A percentile compares a stretch with the other conserved stretches of the same genome.
phyloP scores from a whole-genome alignment of 2,113 vertebrate species.

The Orthonyx spaldingii region DNA sequence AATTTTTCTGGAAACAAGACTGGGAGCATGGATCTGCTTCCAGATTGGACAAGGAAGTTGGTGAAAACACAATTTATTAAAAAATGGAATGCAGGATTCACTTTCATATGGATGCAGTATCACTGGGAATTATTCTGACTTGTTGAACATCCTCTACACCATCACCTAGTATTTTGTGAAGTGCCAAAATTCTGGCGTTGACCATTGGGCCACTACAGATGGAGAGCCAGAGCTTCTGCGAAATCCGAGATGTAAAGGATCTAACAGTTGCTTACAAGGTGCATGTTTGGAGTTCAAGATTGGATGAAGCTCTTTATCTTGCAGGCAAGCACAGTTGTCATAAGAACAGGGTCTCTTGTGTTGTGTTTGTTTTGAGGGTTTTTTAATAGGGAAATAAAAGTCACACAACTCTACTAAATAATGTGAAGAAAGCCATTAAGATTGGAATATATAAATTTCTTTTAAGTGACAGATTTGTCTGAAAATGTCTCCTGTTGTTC shows the following conservation, averaged over 20 bases:
- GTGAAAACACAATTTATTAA: background rate
- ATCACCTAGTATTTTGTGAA: background rate
- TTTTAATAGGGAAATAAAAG: background rate
- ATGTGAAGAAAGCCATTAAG: background rate
- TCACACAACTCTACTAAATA: background rate
- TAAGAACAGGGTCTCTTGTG: background rate
- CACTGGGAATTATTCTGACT: background rate
- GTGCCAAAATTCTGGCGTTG: background rate
- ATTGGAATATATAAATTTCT: background rate
- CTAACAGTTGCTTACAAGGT: background rate
- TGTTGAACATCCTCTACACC: background rate
- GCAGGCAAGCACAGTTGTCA: background rate
- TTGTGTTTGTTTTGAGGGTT: no score
- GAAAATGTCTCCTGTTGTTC: background rate
- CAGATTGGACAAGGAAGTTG: background rate
- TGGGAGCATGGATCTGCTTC: background rate
- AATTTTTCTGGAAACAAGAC: background rate
- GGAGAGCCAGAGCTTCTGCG: background rate
- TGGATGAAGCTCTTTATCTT: background rate
- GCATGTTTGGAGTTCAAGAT: background rate
- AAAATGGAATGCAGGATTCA: background rate
- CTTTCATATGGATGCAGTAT: background rate
- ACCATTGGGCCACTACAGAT: background rate
- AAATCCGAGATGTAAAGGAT: background rate
- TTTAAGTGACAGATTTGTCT: background rate